These are phyloP conservation scores for Phyto melanocephala DNA, from an alignment of 2,888 invertebrate species.

Conservation along the genomic window DNA sequence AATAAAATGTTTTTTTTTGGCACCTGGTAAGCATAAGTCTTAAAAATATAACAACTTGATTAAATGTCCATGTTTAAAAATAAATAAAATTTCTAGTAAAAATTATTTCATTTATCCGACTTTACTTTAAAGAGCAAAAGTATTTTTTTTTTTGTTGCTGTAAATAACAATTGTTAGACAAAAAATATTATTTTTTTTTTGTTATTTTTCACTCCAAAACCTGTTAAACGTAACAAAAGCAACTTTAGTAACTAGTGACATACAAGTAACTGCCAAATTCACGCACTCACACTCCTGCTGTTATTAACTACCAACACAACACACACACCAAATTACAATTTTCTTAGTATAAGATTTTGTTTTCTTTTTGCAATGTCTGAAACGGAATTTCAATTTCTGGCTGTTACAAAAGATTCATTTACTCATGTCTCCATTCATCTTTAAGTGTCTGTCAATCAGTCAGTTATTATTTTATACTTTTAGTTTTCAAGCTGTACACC, in stretches of 20 bases:
- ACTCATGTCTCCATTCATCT: neutral
- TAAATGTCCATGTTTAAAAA: too few relatives aligned
- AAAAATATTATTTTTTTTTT: neutral
- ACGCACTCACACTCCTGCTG: neutral
- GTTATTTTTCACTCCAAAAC: neutral
- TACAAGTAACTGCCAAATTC: neutral
- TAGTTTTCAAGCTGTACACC: too few relatives aligned
- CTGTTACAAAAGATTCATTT: neutral
- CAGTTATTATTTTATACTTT: constrained; percentile 29
- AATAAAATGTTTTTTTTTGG: too few relatives aligned
- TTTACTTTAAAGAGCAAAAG: too few relatives aligned
- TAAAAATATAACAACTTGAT: too few relatives aligned
- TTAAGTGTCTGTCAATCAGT: neutral
- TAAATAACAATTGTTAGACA: neutral
- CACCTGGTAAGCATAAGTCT: too few relatives aligned
- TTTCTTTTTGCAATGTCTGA: constrained; percentile 6
- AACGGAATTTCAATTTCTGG: constrained; percentile 5
- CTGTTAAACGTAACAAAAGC: constrained; percentile 23
- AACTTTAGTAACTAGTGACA: constrained; percentile 24
- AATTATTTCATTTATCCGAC: too few relatives aligned
- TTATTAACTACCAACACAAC: too few relatives aligned
- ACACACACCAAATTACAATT: neutral
- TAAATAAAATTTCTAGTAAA: too few relatives aligned
- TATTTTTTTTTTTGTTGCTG: too few relatives aligned
- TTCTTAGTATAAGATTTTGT: neutral